Base-by-base conservation (phyloP, 1,140 invertebrate species). In the Drosophila sp. region DNA sequence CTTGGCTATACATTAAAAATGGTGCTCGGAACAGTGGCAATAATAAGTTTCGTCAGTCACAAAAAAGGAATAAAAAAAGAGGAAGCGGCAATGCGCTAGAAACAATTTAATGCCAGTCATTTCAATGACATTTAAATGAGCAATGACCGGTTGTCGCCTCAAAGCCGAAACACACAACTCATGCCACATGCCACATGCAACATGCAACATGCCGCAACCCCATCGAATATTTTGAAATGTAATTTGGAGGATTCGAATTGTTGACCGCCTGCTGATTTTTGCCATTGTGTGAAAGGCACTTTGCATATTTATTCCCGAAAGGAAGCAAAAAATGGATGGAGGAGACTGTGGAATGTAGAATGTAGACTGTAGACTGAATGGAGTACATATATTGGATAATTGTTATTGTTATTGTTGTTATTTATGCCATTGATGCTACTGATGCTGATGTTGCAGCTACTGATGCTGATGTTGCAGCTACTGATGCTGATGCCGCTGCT, bases 361-460 rank as follows among this genome's bases (percentile, higher is more conserved):
- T 13, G 25, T 7, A 4, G 2, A 14, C 1, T 0, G n/a, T 0
- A 13, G 36, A 13, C 27, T 29, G 7, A 13, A 38, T 5, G 13
- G n/a, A 13, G n/a, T 38, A 13, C 13, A 18, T 59, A 34, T 51
- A 71, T 56, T 41, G 43, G 21, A 48, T 71, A 71, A 72, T 66
- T 66, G 70, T 67, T 72, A 84, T 76, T 80, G 72, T 83, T 84
- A 84, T 80, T 64, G 62, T 84, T 83, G 72, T 80, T 84, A 83
- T 86, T 83, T 86, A 83, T 86, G 76, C 65, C 27, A 51, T 51
- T 7, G 58, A 4, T 48, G 43, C 7, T 14, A 21, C 11, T 40
- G 63, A 9, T 25, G 27, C 16, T 54, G 29, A 9, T 61, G 58
- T 5, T n/a, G 18, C 5, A 14, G 57, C 5, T 7, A 32, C 11